Base-by-base conservation (phyloP, 2,797 vertebrate species). In the Poecilia gillii region DNA sequence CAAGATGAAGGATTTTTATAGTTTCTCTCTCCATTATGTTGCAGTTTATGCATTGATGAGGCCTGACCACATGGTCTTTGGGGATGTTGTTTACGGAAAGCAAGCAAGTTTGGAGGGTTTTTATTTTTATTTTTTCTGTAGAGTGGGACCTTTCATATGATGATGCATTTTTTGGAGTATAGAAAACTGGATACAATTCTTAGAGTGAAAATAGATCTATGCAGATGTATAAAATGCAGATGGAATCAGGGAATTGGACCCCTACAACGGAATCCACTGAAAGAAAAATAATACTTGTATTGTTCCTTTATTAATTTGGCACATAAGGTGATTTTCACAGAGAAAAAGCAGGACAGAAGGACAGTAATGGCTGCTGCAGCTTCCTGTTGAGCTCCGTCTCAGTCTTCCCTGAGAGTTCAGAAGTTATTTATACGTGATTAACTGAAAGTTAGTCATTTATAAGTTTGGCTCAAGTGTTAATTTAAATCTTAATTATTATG, bases 11-110 rank as follows among this genome's bases (percentile, higher is more conserved):
- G 81, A 86, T 89, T 90, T 92, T 91, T 89, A 92, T 89, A 73
- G 80, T 90, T 93, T 89, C 77, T 77, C 76, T 83, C 83, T 81
- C 82, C 88, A 91, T 92, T 93, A 93, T 93, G 89, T 92, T 87
- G 90, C 82, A 87, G 82, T 93, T 94, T 91, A 88, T 92, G 88
- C 92, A 90, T 84, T 91, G 87, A 91, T 89, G 79, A 92, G 89
- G 85, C 91, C 90, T 90, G 76, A 90, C 81, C 81, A 89, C 73
- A 46, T 84, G 80, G 81, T 87, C 88, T 87, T 77, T 80, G 78
- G 87, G 81, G 80, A 84, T 78, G 51, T 81, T 81, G 82, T 88
- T 72, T 76, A 87, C 76, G 90, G 85, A 92, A 92, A 92, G 91
- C 91, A 91, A 92, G 91, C 91, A 91, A 39, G 11, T 70, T 25